Percentiles rank a stretch among this genome's conserved stretches.
phyloP scores from a whole-genome alignment of 2,797 vertebrate genomes.

The Prionace glauca region DNA sequence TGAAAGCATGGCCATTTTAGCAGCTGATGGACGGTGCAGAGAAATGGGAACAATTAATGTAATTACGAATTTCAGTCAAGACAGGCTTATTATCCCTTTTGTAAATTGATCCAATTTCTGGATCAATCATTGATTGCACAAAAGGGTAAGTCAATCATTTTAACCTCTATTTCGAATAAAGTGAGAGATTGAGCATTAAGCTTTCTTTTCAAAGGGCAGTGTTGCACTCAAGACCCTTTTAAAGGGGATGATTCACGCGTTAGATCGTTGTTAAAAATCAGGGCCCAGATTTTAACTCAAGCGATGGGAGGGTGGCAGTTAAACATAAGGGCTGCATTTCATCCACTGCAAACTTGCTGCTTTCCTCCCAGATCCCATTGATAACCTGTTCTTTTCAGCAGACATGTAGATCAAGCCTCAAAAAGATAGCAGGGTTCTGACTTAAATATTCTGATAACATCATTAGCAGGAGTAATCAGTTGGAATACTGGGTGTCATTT shows the following conservation, averaged over 20 bases:
- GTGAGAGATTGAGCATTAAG: not conserved
- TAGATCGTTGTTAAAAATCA: not conserved
- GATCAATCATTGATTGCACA: constrained; percentile 2
- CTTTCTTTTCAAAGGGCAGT: not conserved
- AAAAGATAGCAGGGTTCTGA: not conserved
- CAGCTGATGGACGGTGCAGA: not conserved
- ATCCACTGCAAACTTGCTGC: not conserved
- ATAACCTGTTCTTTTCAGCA: not conserved
- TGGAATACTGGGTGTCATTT: not conserved
- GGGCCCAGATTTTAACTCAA: not conserved
- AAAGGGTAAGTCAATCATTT: constrained; percentile 21
- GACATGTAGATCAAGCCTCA: not conserved
- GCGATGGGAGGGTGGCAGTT: not conserved
- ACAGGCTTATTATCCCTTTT: constrained; percentile 24
- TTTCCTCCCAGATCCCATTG: not conserved
- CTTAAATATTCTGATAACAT: not conserved
- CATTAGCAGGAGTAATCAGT: not conserved
- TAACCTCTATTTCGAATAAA: not conserved
- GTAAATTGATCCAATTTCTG: constrained; percentile 17
- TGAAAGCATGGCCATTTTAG: not conserved
- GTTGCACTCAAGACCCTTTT: not conserved
- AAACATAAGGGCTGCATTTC: too few species aligned
- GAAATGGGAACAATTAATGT: constrained; percentile 31
- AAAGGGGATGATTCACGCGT: not conserved
- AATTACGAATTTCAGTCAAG: constrained; percentile 9